A percentile compares a stretch with the other conserved stretches of the same genome.
Conservation (phyloP, 2,888 invertebrate genomes). For the Temnothorax ravouxi region DNA sequence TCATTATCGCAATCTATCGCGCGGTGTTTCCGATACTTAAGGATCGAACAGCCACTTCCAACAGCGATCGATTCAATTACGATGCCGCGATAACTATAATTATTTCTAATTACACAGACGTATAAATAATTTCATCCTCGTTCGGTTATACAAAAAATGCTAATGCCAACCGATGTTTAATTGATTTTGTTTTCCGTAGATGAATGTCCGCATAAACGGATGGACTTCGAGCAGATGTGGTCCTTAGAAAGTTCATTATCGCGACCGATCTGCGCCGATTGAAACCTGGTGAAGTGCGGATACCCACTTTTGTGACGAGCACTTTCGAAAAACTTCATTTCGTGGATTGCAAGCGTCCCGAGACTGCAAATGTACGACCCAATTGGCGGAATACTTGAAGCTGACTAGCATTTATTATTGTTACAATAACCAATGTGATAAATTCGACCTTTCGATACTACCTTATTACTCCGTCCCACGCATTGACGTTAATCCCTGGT, state of each 20-base stretch:
- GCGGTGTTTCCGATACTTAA: background rate
- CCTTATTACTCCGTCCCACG: too few relatives aligned
- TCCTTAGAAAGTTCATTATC: slow-evolving; percentile 37
- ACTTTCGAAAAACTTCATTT: slow-evolving; percentile 31
- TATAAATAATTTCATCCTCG: slow-evolving; percentile 25
- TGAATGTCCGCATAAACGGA: background rate
- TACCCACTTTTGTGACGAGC: background rate
- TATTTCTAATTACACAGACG: background rate
- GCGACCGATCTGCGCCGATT: background rate
- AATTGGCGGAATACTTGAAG: slow-evolving; percentile 18
- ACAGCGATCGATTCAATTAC: slow-evolving; percentile 35
- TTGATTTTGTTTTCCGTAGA: background rate
- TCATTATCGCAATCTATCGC: slow-evolving; percentile 22
- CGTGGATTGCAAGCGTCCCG: background rate
- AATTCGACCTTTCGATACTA: background rate
- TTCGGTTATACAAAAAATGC: background rate
- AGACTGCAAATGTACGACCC: background rate
- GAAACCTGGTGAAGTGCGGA: background rate
- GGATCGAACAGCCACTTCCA: background rate
- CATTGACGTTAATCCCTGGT: too few relatives aligned
- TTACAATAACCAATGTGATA: background rate
- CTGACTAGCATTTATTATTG: slow-evolving; percentile 26
- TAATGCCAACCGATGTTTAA: slow-evolving; percentile 1
- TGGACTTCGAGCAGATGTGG: slow-evolving; percentile 3
- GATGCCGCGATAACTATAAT: slow-evolving; percentile 5